Evolutionary conservation across 92 coral and sea anemone species (phyloP), one percentile per base, ranked within the genome.

Genomic region (Montipora capitata): DNA sequence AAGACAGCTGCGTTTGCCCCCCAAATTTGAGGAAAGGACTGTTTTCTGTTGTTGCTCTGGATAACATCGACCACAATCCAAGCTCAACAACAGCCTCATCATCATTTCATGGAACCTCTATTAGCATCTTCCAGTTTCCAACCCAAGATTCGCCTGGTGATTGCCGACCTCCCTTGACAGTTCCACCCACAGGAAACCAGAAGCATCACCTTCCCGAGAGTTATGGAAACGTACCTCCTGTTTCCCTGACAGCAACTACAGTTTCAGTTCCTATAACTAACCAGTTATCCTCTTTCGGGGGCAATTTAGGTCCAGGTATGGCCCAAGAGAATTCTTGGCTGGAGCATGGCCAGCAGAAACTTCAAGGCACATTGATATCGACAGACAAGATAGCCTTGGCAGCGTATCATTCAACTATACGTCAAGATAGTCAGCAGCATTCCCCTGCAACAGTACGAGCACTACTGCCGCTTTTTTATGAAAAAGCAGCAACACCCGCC

Each of bases 61-160:
- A 83, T 51, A 68, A 82, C 63, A 12, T 68, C 41, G 87, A 82
- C 66, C 87, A 82, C 51, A 82, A 82, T 38, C 77, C 65, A 13
- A 85, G 76, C 62, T 74, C 74, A 12, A 76, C 82, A 20, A 85
- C 65, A 10, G 65, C 84, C 59, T 13, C 16, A 4, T 85, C 82
- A 41, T 89, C 91, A 0, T 93, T 89, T 58, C 93, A 89, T 66
- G 96, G 96, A 38, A 93, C 89, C 43, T 91, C 90, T 10, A 89
- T 89, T 9, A 77, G 87, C 41, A 89, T 93, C 14, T 78, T 89
- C 58, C 93, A 93, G 69, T 81, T 72, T 45, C 76, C 91, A 11
- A 79, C 90, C 9, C 84, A 84, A 16, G 76, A 66, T 64, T 45
- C 48, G 1, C 88, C 93, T 57, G 95, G 93, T 9, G 62, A 93